A percentile compares a stretch with the other conserved stretches of the same genome.
These are phyloP conservation scores for Champsocephalus gunnari DNA, from an alignment of 2,797 vertebrate genomes.

Conservation along the genomic window DNA sequence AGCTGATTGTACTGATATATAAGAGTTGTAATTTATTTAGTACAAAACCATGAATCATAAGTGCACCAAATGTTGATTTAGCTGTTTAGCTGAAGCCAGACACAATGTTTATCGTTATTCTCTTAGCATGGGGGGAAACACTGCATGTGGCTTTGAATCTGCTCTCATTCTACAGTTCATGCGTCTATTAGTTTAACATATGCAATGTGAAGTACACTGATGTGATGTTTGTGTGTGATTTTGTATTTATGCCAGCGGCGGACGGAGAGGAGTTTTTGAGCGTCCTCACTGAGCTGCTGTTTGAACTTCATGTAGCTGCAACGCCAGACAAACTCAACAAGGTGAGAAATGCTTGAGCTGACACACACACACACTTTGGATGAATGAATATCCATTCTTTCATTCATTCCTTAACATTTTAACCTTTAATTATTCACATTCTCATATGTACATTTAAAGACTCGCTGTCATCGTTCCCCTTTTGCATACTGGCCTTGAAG, in stretches of 20 bases:
- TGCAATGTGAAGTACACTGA: slow-evolving; percentile 1
- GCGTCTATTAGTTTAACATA: slow-evolving; percentile 6
- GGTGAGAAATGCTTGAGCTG: slow-evolving; percentile 76
- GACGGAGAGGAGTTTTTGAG: slow-evolving; percentile 92
- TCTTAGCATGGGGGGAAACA: slow-evolving; percentile 55
- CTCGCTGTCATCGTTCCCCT: not conserved
- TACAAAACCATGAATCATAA: slow-evolving; percentile 29
- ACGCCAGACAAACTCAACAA: slow-evolving; percentile 98
- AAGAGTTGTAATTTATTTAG: slow-evolving; percentile 28
- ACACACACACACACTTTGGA: not conserved
- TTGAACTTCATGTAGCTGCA: slow-evolving; percentile 96
- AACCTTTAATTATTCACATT: not conserved
- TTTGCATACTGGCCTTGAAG: not conserved
- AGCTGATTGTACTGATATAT: slow-evolving; percentile 18
- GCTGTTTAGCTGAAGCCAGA: slow-evolving; percentile 24
- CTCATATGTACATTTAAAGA: not conserved
- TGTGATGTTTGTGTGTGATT: slow-evolving; percentile 26
- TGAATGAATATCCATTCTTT: no score
- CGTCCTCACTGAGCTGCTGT: slow-evolving; percentile 94
- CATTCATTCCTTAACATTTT: no score
- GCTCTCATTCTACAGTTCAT: slow-evolving; percentile 1
- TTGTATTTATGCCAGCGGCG: slow-evolving; percentile 65
- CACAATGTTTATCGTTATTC: slow-evolving; percentile 4
- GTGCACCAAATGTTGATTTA: slow-evolving; percentile 17
- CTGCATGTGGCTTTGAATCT: slow-evolving; percentile 29